Conservation (phyloP, 2,888 invertebrate species). For the Hyalella azteca region DNA sequence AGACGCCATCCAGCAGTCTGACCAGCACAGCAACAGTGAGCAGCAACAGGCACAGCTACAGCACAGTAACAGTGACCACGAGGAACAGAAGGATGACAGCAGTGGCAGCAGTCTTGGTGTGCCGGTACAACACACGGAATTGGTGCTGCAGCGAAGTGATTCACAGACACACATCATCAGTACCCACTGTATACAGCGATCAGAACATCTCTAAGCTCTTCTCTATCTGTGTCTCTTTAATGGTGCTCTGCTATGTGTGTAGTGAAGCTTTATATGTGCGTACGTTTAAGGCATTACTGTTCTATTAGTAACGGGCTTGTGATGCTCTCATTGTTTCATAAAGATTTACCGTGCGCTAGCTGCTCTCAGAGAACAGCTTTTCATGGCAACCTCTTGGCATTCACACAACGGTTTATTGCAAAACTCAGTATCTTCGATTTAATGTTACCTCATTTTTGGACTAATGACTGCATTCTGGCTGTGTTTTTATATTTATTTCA, state of each 20-base stretch:
- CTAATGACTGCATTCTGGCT: too few relatives aligned
- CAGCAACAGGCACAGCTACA: background rate
- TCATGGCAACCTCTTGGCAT: too few relatives aligned
- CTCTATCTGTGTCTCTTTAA: background rate
- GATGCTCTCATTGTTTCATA: too few relatives aligned
- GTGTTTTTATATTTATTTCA: too few relatives aligned
- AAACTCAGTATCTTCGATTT: too few relatives aligned
- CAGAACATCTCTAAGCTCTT: slow-evolving; percentile 14
- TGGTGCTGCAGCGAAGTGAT: slow-evolving; percentile 15
- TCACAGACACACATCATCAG: slow-evolving; percentile 31
- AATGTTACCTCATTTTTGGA: too few relatives aligned
- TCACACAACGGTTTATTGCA: too few relatives aligned
- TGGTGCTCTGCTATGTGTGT: slow-evolving; percentile 29
- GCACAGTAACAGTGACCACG: slow-evolving; percentile 23
- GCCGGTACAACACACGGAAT: slow-evolving; percentile 5
- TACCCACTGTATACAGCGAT: slow-evolving; percentile 22
- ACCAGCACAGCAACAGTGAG: slow-evolving; percentile 31
- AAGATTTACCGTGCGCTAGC: background rate
- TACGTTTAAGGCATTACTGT: slow-evolving; percentile 4
- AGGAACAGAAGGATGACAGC: slow-evolving; percentile 29
- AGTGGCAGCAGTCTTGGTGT: slow-evolving; percentile 11
- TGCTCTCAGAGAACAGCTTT: background rate
- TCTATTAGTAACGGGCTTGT: background rate
- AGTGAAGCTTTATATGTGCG: slow-evolving; percentile 26
- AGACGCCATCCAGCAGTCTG: slow-evolving; percentile 20